These are phyloP conservation scores for Entomyzon cyanotis DNA, from an alignment of 2,113 vertebrate genomes.

Conservation along the genomic window DNA sequence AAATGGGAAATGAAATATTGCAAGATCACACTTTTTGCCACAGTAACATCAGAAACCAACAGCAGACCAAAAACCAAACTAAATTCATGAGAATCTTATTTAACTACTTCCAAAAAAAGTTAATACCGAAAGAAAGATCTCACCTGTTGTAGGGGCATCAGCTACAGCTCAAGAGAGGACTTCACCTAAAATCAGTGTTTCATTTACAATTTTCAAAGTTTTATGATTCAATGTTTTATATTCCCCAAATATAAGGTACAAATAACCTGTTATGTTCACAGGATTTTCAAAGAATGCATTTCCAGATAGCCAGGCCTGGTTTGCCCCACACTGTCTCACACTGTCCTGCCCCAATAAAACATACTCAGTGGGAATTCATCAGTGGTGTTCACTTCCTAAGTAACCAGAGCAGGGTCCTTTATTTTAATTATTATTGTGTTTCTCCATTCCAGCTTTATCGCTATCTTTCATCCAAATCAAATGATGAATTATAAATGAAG, in stretches of 20 bases:
- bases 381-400: not conserved
- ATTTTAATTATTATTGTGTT: not conserved
- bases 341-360: not conserved
- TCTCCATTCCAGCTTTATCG: not conserved
- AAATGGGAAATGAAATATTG: not conserved
- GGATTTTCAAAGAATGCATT: not conserved
- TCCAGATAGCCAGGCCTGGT: not conserved
- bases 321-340: not conserved
- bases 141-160: not conserved
- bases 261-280: not conserved
- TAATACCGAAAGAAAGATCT: not conserved
- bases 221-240: not conserved
- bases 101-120: not conserved
- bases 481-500: not conserved
- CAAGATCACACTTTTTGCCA: not conserved
- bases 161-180: not conserved
- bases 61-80: not conserved
- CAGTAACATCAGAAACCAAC: not conserved
- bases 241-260: not conserved
- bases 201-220: not conserved
- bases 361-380: not conserved
- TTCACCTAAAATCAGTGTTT: not conserved
- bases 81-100: not conserved
- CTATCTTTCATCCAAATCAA: not conserved
- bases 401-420: not conserved